phyloP scores from a whole-genome alignment of 2,888 invertebrate species.

The Tachina grossa region DNA sequence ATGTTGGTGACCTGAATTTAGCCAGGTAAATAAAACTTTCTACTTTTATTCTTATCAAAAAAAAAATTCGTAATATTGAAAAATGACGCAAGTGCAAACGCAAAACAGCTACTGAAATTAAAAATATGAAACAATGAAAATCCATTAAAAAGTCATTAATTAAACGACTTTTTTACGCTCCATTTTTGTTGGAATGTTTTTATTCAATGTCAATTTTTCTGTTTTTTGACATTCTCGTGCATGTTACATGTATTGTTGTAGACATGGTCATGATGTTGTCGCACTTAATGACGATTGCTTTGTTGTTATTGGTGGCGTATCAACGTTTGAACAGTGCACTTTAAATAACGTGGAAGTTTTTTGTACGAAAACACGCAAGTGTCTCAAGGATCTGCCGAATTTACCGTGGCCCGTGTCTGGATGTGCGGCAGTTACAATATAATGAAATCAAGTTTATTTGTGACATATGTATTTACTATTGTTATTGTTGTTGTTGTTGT shows the following conservation, averaged over 20 bases:
- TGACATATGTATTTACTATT: not conserved
- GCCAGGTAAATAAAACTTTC: slow-evolving; percentile 70
- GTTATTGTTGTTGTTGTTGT: slow-evolving; percentile 1
- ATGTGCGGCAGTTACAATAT: slow-evolving; percentile 72
- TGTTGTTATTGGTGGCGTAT: slow-evolving; percentile 77
- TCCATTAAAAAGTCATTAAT: slow-evolving; percentile 69
- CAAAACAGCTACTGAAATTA: not conserved
- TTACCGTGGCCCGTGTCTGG: slow-evolving; percentile 87
- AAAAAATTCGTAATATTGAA: slow-evolving; percentile 12
- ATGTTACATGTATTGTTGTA: slow-evolving; percentile 49
- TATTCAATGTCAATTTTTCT: not conserved
- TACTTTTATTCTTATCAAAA: not conserved
- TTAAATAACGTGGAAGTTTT: slow-evolving; percentile 87
- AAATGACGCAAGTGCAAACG: not conserved
- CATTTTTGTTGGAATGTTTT: not conserved
- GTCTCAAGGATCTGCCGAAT: slow-evolving; percentile 86
- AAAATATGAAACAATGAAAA: slow-evolving; percentile 22
- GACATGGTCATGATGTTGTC: slow-evolving; percentile 77
- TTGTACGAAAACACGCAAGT: slow-evolving; percentile 85
- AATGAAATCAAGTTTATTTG: slow-evolving; percentile 20
- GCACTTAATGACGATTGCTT: slow-evolving; percentile 73
- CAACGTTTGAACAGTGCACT: slow-evolving; percentile 80
- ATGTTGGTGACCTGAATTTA: slow-evolving; percentile 73
- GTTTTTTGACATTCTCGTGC: not conserved
- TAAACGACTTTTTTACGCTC: slow-evolving; percentile 30